Conservation (phyloP, 1,140 invertebrate genomes). For the Trinorchestia longiramus region DNA sequence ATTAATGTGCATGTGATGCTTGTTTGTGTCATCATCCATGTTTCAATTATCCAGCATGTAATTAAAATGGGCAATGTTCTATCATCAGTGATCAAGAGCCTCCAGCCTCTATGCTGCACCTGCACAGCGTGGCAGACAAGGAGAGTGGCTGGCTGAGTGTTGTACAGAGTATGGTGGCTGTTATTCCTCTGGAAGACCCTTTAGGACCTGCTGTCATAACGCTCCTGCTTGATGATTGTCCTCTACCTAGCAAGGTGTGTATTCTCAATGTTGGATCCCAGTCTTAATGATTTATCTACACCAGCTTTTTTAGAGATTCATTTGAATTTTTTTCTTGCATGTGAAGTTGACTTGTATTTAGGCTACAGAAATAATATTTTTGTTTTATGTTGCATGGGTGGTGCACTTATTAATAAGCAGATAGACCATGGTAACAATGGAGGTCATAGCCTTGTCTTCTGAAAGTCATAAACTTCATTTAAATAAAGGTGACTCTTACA, state of each 20-base stretch:
- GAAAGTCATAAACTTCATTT: no score
- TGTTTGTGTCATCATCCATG: not conserved
- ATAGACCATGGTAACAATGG: no score
- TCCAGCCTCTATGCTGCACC: conserved; percentile 83
- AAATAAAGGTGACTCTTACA: no score
- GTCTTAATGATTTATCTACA: not conserved
- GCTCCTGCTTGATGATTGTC: conserved; percentile 90
- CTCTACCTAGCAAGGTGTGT: conserved; percentile 85
- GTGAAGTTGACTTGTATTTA: no score
- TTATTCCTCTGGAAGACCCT: conserved; percentile 88
- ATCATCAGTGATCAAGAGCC: conserved; percentile 86
- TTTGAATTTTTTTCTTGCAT: no score
- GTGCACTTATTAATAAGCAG: no score
- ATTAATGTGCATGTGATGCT: no score
- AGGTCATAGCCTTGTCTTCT: no score
- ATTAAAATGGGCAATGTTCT: not conserved
- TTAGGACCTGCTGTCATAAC: conserved; percentile 92
- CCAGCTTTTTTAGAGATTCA: no score
- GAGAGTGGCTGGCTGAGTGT: conserved; percentile 93
- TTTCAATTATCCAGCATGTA: not conserved
- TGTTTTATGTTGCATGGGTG: no score
- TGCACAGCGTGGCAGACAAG: conserved; percentile 89
- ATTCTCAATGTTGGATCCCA: not conserved
- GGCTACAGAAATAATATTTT: no score
- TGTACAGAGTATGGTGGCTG: conserved; percentile 87